Conservation (phyloP, 2,797 vertebrate genomes). For the Centroberyx gerrardi region DNA sequence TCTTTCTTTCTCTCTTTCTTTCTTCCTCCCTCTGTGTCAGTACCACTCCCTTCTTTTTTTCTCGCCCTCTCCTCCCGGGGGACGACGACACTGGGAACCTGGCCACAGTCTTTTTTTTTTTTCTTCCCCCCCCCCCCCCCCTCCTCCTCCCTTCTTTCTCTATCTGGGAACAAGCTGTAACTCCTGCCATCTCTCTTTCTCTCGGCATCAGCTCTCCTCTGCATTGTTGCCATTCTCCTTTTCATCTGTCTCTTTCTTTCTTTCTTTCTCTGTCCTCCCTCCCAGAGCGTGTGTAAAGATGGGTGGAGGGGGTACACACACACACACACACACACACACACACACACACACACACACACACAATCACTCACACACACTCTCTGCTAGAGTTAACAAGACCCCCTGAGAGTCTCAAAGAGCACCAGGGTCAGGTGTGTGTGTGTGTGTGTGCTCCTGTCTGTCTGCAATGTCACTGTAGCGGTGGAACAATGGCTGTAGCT, state of each 20-base stretch:
- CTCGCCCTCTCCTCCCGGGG: conserved; percentile 67
- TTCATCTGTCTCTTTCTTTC: conserved; percentile 64
- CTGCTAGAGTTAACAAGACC: conserved; percentile 73
- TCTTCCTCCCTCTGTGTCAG: conserved; percentile 54
- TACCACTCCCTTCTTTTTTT: conserved; percentile 73
- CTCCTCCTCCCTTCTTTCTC: conserved; percentile 49
- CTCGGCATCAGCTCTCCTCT: conserved; percentile 56
- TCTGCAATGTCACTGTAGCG: conserved; percentile 31
- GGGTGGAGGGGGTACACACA: conserved; percentile 48
- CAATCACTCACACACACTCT: conserved; percentile 20
- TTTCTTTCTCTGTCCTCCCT: conserved; percentile 44
- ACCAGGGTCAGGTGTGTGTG: conserved; percentile 69
- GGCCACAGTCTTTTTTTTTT: conserved; percentile 29
- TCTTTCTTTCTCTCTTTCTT: conserved; percentile 45
- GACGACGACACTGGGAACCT: conserved; percentile 61
- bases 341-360: conserved; percentile 31
- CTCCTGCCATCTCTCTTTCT: conserved; percentile 71
- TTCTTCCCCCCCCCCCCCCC: conserved; percentile 23
- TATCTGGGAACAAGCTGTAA: conserved; percentile 70
- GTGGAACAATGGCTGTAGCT: conserved; percentile 49
- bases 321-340: conserved; percentile 35
- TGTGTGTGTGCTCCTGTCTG: conserved; percentile 32
- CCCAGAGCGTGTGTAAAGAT: conserved; percentile 59
- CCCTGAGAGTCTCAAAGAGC: conserved; percentile 74
- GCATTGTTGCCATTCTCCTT: conserved; percentile 69